A percentile compares a stretch with the other conserved stretches of the same genome.
phyloP scores from a whole-genome alignment of 1,140 invertebrate species.

The Polypedilum vanderplanki region DNA sequence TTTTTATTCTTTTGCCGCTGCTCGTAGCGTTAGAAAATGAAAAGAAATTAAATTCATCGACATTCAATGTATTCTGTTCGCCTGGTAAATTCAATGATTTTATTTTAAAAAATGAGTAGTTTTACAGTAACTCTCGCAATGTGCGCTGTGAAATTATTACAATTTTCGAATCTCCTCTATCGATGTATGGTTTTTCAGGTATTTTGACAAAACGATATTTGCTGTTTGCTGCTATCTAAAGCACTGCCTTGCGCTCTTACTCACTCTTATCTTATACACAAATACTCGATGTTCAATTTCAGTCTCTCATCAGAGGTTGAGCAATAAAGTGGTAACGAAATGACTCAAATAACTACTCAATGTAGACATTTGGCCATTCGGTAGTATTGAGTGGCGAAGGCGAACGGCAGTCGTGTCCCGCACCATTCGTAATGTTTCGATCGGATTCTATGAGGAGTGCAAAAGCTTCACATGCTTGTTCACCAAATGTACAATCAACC shows the following conservation, averaged over 20 bases:
- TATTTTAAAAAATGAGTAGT: conserved; percentile 28
- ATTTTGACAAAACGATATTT: too few relatives aligned
- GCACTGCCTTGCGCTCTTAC: too few relatives aligned
- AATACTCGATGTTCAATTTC: background rate
- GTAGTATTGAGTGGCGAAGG: background rate
- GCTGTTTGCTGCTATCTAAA: too few relatives aligned
- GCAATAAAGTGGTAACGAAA: too few relatives aligned
- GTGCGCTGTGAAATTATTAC: background rate
- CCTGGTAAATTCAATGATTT: conserved; percentile 27
- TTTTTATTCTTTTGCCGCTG: too few relatives aligned
- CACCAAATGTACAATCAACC: background rate
- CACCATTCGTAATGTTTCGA: conserved; percentile 22
- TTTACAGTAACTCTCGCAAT: conserved; percentile 4
- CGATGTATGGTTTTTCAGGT: too few relatives aligned
- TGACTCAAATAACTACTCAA: too few relatives aligned
- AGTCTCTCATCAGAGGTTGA: background rate
- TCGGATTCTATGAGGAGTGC: conserved; percentile 16
- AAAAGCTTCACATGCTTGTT: background rate
- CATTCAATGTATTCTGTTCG: background rate
- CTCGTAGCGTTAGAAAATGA: too few relatives aligned
- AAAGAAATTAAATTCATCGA: conserved; percentile 21
- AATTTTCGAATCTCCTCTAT: background rate
- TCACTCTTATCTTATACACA: too few relatives aligned
- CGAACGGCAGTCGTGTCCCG: background rate
- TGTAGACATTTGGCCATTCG: too few relatives aligned